Evolutionary conservation across 2,113 vertebrate species (phyloP).

Genomic region (Daboia siamensis): DNA sequence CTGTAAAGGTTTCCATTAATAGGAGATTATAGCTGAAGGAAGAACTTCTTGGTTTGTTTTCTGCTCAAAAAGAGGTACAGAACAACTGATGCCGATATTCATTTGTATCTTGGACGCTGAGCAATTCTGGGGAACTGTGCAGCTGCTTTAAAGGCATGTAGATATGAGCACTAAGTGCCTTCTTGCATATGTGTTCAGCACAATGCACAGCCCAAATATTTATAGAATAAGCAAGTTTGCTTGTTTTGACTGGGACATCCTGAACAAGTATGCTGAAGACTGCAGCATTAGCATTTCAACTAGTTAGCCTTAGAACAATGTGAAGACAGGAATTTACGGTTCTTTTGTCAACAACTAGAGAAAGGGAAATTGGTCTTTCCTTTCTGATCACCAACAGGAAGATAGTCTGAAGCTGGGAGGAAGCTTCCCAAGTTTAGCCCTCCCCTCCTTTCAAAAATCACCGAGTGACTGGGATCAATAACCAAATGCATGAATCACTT

Average conservation of each 20-base stretch:
- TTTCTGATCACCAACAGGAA: background rate
- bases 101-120: background rate
- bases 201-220: background rate
- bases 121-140: background rate
- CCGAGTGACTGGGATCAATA: constrained; percentile 1
- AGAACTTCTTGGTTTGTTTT: background rate
- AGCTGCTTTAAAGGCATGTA: background rate
- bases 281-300: background rate
- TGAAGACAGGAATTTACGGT: background rate
- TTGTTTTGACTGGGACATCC: background rate
- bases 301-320: background rate
- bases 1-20: background rate
- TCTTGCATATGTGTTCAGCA: background rate
- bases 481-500: constrained; percentile 4
- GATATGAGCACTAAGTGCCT: background rate
- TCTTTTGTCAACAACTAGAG: constrained; percentile 4
- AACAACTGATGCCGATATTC: too few relatives aligned
- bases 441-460: constrained; percentile 11
- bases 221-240: background rate
- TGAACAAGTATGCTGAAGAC: background rate
- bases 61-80: too few relatives aligned
- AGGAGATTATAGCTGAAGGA: background rate
- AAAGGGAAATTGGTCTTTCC: constrained; percentile 17
- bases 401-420: background rate
- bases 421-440: background rate